phyloP scores from a whole-genome alignment of 2,888 invertebrate species.

The Leptothorax acervorum region DNA sequence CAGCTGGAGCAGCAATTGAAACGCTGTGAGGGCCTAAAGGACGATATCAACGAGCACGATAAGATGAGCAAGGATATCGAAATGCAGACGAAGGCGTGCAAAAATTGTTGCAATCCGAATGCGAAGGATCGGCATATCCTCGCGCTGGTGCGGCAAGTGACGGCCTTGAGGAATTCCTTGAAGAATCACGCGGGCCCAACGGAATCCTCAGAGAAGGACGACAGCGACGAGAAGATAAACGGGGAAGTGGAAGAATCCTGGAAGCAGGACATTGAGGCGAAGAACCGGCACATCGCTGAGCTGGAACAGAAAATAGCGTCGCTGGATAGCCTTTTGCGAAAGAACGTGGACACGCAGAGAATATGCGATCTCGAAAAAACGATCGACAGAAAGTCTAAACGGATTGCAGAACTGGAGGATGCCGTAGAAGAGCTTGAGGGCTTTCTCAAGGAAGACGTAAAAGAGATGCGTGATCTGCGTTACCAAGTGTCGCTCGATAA shows the following conservation, averaged over 20 bases:
- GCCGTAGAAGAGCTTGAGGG: constrained; percentile 88
- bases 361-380: constrained; percentile 63
- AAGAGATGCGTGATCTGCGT: constrained; percentile 82
- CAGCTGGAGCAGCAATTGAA: constrained; percentile 59
- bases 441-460: constrained; percentile 85
- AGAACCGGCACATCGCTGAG: constrained; percentile 87
- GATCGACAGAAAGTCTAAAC: constrained; percentile 88
- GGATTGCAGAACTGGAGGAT: constrained; percentile 92
- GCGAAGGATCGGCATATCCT: background rate
- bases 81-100: background rate
- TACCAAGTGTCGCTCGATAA: constrained; percentile 73
- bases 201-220: constrained; percentile 44
- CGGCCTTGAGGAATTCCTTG: background rate
- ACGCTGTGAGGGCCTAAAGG: constrained; percentile 25
- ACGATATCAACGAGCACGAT: background rate
- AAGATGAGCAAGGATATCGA: background rate
- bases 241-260: constrained; percentile 55
- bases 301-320: constrained; percentile 87
- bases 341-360: constrained; percentile 87
- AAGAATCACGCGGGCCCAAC: background rate
- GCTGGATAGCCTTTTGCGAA: constrained; percentile 87
- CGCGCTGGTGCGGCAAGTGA: background rate
- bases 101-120: background rate
- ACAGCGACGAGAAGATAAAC: constrained; percentile 13
- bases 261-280: constrained; percentile 73